A percentile compares a stretch with the other conserved stretches of the same genome.
Evolutionary conservation across 2,113 vertebrate species (phyloP).

Genomic region (Clarias batrachus): DNA sequence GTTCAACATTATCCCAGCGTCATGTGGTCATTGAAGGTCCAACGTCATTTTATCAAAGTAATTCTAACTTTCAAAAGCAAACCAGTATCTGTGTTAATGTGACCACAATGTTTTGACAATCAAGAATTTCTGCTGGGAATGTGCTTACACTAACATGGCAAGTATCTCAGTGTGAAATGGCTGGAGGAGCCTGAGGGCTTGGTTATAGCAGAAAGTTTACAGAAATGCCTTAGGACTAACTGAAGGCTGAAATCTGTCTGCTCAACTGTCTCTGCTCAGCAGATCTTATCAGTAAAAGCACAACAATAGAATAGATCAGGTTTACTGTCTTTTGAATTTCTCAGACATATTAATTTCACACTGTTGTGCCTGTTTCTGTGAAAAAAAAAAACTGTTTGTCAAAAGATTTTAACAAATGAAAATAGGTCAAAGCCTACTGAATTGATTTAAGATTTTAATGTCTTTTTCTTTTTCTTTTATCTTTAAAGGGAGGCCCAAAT

Average conservation of each 20-base stretch:
- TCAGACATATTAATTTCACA: slow-evolving; percentile 51
- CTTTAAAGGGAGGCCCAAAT: slow-evolving; percentile 78
- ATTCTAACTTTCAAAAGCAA: no score
- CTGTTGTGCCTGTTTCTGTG: slow-evolving; percentile 21
- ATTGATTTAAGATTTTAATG: background rate
- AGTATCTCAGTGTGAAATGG: slow-evolving; percentile 6
- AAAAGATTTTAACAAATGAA: slow-evolving; percentile 23
- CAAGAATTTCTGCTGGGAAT: background rate
- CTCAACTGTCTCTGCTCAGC: slow-evolving; percentile 29
- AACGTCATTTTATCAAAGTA: no score
- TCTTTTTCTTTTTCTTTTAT: slow-evolving; percentile 19
- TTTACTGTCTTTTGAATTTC: slow-evolving; percentile 36
- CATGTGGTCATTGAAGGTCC: no score
- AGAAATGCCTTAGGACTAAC: slow-evolving; percentile 33
- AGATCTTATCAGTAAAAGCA: slow-evolving; percentile 47
- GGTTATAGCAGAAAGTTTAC: slow-evolving; percentile 29
- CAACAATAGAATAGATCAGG: slow-evolving; percentile 38
- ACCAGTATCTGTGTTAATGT: no score
- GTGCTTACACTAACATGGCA: slow-evolving; percentile 19
- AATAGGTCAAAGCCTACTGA: slow-evolving; percentile 16
- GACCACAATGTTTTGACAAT: no score
- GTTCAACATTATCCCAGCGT: no score
- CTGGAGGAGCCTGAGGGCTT: slow-evolving; percentile 32
- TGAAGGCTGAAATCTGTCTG: slow-evolving; percentile 32
- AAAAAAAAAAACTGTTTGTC: background rate